Conservation (phyloP, 2,888 invertebrate species). For the Asteroscopus sphinx region DNA sequence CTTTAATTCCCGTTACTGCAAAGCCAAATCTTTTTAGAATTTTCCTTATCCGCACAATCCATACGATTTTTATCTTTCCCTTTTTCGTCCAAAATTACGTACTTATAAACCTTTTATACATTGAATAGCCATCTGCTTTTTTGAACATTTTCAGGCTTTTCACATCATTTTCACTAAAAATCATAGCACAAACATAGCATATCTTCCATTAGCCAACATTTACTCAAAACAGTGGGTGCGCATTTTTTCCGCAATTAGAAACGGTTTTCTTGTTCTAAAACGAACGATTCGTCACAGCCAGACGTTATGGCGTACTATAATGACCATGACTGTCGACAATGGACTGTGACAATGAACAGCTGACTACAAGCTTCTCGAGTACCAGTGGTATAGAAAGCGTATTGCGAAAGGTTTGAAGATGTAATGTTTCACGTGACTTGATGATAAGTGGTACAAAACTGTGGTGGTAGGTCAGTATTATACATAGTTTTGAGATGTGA, state of each 20-base stretch:
- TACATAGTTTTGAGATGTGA: too few relatives aligned
- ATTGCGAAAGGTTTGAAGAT: background rate
- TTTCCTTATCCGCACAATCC: too few relatives aligned
- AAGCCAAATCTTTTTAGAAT: too few relatives aligned
- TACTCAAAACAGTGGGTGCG: conserved; percentile 39
- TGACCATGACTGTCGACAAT: conserved; percentile 51
- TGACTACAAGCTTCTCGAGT: conserved; percentile 40
- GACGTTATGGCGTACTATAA: conserved; percentile 47
- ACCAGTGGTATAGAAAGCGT: conserved; percentile 31
- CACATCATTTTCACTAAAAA: too few relatives aligned
- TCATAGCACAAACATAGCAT: background rate
- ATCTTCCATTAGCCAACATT: conserved; percentile 1
- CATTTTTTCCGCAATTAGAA: conserved; percentile 46
- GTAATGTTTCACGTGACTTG: background rate
- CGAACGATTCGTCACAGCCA: conserved; percentile 50
- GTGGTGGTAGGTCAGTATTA: too few relatives aligned
- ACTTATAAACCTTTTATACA: too few relatives aligned
- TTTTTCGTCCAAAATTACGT: too few relatives aligned
- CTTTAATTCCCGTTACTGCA: too few relatives aligned
- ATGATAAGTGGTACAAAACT: too few relatives aligned
- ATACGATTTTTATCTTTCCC: too few relatives aligned
- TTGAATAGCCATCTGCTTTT: too few relatives aligned
- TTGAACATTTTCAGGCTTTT: too few relatives aligned
- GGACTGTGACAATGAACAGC: conserved; percentile 45
- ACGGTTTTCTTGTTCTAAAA: conserved; percentile 57